Base-by-base conservation (phyloP, 2,113 vertebrate genomes). In the Phaethornis superciliosus region DNA sequence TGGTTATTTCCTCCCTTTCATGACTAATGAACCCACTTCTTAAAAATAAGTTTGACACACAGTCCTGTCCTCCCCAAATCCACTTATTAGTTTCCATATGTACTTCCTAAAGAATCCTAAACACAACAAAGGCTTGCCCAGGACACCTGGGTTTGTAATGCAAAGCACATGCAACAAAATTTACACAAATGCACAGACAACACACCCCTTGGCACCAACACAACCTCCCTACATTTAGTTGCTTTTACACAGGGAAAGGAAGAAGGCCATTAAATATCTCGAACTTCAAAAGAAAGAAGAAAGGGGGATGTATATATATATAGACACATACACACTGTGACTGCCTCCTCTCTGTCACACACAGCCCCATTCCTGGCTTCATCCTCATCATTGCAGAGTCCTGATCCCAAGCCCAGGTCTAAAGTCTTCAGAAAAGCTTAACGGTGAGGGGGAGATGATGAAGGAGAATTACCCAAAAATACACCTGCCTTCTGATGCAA, bases 401-500 rank as follows among this genome's bases (percentile, higher is more conserved):
- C 69, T 88, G 20, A 87, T 76, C n/a, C 58, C 76, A 46, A 68
- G 55, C 84, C 40, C 69, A 26, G 47, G 67, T 20, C 40, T 62
- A 58, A 65, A 81, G 56, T 1, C 46, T 19, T 68, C 40, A 75
- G 44, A 51, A 51, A 79, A 88, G 46, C 91, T 92, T 26, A 76
- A 62, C 28, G 62, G 44, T 75, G 89, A 92, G 65, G 81, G 63
- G 35, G 85, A 94, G 85, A 94, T 42, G 47, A 72, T 83, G 47
- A 94, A 65, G 55, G 74, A 93, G 56, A 52, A 5, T 59, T 47
- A 83, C 63, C 71, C 71, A 69, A 93, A 96, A 96, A 94, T 89
- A 94, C 79, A 91, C 85, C 63, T 94, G 59, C 76, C 67, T 93
- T 91, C 71, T 89, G 87, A 95, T 91, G 60, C 40, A 49, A 86